A percentile compares a stretch with the other conserved stretches of the same genome.
These are phyloP conservation scores for Piprites chloris DNA, from an alignment of 2,113 vertebrate genomes.

Conservation along the genomic window DNA sequence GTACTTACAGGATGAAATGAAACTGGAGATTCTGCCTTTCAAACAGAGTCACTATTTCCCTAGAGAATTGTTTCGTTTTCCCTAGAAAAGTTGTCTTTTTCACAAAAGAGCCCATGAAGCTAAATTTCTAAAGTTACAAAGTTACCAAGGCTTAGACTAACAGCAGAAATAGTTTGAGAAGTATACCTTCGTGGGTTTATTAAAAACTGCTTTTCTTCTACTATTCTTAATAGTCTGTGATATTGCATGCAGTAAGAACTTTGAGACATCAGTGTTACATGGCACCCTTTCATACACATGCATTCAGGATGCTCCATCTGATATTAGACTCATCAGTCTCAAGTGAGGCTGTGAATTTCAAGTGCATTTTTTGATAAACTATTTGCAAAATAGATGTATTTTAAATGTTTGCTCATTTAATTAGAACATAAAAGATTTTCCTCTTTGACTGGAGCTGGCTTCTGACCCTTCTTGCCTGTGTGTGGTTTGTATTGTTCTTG, in stretches of 20 bases:
- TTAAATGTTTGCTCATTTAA: slow-evolving; percentile 57
- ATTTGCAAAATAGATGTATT: background rate
- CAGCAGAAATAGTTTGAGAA: background rate
- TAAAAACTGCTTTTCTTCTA: background rate
- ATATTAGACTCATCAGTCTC: background rate
- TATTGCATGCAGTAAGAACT: background rate
- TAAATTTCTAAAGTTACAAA: background rate
- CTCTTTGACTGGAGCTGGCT: slow-evolving; percentile 41
- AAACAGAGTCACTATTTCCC: background rate
- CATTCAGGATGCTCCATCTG: background rate
- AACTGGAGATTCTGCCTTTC: background rate
- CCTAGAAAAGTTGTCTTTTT: background rate
- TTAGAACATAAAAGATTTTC: slow-evolving; percentile 65
- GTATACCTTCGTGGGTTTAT: background rate
- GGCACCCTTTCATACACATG: too few relatives aligned
- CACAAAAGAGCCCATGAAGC: background rate
- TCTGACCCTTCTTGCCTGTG: slow-evolving; percentile 57
- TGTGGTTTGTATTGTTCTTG: slow-evolving; percentile 65
- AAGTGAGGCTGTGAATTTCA: background rate
- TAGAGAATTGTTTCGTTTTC: background rate
- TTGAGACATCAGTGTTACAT: background rate
- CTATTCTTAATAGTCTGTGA: background rate
- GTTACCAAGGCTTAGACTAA: background rate
- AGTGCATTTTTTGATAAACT: slow-evolving; percentile 21
- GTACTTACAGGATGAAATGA: background rate